These are phyloP conservation scores for Oreochromis tanganicae DNA, from an alignment of 2,113 vertebrate genomes.

Conservation along the genomic window DNA sequence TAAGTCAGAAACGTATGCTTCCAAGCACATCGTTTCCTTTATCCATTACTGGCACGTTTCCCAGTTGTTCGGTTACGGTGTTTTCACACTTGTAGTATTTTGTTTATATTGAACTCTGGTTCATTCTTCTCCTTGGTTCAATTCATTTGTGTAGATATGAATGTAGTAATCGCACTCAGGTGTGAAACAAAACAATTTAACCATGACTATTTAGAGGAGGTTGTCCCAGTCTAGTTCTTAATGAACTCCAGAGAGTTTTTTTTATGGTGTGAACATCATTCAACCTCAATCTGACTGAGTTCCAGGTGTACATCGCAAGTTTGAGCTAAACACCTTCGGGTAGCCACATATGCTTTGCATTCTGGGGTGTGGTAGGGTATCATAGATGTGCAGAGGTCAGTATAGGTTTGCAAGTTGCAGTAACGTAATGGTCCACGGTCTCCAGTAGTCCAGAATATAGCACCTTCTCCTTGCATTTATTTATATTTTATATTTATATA, in stretches of 20 bases:
- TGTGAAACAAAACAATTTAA: neutral
- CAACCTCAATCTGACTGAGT: neutral
- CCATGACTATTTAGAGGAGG: neutral
- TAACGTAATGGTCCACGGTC: neutral
- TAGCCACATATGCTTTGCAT: neutral
- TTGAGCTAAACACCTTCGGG: neutral
- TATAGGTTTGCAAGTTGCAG: neutral
- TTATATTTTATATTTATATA: neutral
- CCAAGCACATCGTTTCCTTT: neutral
- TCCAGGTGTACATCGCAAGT: neutral
- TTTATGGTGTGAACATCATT: neutral
- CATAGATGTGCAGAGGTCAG: neutral
- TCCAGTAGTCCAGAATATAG: neutral
- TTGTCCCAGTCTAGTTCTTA: neutral
- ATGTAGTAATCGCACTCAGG: neutral
- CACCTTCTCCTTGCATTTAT: neutral
- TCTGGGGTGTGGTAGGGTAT: neutral
- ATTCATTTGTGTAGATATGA: neutral
- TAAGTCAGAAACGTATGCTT: neutral
- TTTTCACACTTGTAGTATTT: neutral
- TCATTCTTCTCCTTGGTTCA: neutral
- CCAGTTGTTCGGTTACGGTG: neutral
- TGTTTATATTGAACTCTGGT: neutral
- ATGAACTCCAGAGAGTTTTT: neutral
- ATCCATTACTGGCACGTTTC: neutral